Evolutionary conservation across 2,113 vertebrate genomes (phyloP).

Genomic region (Taurulus bubalis): DNA sequence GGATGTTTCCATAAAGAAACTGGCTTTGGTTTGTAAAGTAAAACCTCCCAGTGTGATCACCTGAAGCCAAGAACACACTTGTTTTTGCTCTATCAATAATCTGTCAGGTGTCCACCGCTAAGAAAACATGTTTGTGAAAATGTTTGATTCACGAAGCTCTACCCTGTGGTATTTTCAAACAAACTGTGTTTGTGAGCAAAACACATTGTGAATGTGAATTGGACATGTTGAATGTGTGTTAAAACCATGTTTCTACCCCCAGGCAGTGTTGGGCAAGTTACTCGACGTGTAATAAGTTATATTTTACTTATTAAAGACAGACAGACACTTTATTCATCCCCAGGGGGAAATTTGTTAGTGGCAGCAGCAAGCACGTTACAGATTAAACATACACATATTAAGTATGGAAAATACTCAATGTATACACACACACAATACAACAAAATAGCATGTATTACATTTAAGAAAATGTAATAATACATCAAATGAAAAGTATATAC

Average conservation of each 20-base stretch:
- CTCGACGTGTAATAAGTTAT: too few species aligned
- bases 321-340: too few species aligned
- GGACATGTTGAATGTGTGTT: neutral
- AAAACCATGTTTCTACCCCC: neutral
- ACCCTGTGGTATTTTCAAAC: neutral
- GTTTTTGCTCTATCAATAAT: neutral
- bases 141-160: neutral
- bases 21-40: neutral
- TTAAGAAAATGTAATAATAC: too few species aligned
- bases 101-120: neutral
- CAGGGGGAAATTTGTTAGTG: too few species aligned
- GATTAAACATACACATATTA: too few species aligned
- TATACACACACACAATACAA: too few species aligned
- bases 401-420: too few species aligned
- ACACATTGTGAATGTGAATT: neutral
- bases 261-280: neutral
- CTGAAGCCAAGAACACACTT: constrained; percentile 6
- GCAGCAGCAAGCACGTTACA: too few species aligned
- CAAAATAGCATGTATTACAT: too few species aligned
- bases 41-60: neutral
- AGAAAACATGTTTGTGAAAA: constrained; percentile 5
- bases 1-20: neutral
- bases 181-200: neutral
- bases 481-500: too few species aligned
- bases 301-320: too few species aligned